Evolutionary conservation across 2,797 vertebrate species (phyloP).

Genomic region (Cossypha polioptera): DNA sequence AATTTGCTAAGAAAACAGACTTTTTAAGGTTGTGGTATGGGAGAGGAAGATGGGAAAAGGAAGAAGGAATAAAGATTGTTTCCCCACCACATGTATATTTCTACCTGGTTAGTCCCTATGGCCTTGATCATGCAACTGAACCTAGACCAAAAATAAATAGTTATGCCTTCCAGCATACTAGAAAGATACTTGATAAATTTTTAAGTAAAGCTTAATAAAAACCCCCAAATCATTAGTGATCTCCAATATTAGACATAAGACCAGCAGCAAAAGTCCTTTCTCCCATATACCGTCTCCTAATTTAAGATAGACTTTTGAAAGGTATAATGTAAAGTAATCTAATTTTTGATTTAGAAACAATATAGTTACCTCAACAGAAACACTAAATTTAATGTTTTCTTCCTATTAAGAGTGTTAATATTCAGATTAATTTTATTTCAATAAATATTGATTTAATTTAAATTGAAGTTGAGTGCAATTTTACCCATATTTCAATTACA

Average conservation of each 20-base stretch:
- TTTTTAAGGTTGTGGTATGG: not conserved
- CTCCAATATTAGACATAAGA: not conserved
- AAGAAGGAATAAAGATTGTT: not conserved
- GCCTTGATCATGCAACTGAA: not conserved
- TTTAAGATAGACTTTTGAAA: not conserved
- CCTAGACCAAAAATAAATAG: not conserved
- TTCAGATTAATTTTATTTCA: not conserved
- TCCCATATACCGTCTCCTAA: not conserved
- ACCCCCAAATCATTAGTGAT: accelerated
- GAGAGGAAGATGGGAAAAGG: not conserved
- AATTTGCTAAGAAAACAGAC: not conserved
- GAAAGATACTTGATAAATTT: not conserved
- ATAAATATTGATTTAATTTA: not conserved
- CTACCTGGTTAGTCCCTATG: not conserved
- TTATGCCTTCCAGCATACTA: not conserved
- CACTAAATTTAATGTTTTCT: not conserved
- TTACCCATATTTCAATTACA: not conserved
- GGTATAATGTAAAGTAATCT: not conserved
- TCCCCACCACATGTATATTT: not conserved
- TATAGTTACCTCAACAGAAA: not conserved
- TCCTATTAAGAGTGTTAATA: not conserved
- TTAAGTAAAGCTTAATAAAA: not conserved
- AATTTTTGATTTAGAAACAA: not conserved
- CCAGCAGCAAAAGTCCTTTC: not conserved
- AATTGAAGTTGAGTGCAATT: not conserved